A percentile compares a stretch with the other conserved stretches of the same genome.
Evolutionary conservation across 2,888 invertebrate genomes (phyloP).

Genomic region (Stenodera caucasica): DNA sequence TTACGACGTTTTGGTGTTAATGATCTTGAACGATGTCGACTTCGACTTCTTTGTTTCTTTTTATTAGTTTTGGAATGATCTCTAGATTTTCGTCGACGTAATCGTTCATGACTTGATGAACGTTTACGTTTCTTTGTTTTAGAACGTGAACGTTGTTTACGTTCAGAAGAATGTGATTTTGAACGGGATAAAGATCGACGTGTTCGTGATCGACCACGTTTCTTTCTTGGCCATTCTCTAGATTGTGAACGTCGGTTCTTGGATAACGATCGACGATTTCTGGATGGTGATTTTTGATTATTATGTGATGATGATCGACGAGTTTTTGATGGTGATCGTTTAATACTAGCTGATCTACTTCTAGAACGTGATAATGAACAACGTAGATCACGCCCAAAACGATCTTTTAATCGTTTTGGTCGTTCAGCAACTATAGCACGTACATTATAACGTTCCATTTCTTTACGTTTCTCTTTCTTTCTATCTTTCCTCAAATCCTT

Average conservation of each 20-base stretch:
- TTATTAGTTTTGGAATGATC: constrained; percentile 42
- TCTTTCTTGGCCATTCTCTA: constrained; percentile 10
- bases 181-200: constrained; percentile 35
- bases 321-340: constrained; percentile 25
- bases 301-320: constrained; percentile 32
- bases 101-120: constrained; percentile 43
- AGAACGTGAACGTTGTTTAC: constrained; percentile 40
- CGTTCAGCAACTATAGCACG: constrained; percentile 74
- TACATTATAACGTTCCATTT: constrained; percentile 82
- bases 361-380: constrained; percentile 38
- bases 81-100: constrained; percentile 48
- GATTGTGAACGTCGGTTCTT: constrained; percentile 16
- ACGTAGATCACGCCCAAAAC: constrained; percentile 74
- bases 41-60: constrained; percentile 51
- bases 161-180: constrained; percentile 33
- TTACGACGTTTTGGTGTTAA: constrained; percentile 42
- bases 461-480: constrained; percentile 69
- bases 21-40: constrained; percentile 46
- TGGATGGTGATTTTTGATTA: constrained; percentile 33
- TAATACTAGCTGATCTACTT: constrained; percentile 37
- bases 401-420: constrained; percentile 66
- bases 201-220: not conserved
- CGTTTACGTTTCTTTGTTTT: constrained; percentile 46
- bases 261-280: constrained; percentile 39
- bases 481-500: constrained; percentile 48